These are phyloP conservation scores for Sebastes miniatus DNA, from an alignment of 2,797 vertebrate genomes.

Conservation along the genomic window DNA sequence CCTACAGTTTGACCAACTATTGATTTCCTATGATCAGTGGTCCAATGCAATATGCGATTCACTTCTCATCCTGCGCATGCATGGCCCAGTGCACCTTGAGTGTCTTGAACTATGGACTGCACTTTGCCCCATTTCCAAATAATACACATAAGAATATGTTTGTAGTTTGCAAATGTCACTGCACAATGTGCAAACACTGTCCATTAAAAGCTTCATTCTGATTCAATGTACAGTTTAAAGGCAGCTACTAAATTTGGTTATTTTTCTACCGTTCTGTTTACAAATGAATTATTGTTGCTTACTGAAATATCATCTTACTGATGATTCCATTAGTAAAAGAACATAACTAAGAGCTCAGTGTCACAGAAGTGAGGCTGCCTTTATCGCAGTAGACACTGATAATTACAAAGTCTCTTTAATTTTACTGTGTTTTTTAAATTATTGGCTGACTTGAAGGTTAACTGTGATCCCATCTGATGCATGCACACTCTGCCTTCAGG, in stretches of 20 bases:
- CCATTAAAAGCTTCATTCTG: neutral
- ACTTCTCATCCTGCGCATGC: neutral
- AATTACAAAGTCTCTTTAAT: conserved; percentile 47
- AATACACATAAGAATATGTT: neutral
- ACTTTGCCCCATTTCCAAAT: neutral
- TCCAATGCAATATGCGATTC: neutral
- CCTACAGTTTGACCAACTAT: rapidly evolving
- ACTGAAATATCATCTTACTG: neutral
- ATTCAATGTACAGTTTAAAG: neutral
- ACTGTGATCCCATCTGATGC: conserved; percentile 86
- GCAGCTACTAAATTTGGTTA: neutral
- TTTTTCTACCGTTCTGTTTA: neutral
- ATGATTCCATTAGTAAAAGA: conserved; percentile 10
- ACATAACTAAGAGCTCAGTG: conserved; percentile 22
- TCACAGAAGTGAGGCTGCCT: conserved; percentile 45
- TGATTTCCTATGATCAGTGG: neutral
- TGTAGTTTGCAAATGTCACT: conserved; percentile 29
- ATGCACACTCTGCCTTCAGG: conserved; percentile 80
- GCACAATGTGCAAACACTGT: neutral
- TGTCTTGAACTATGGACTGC: neutral
- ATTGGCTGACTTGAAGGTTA: conserved; percentile 93
- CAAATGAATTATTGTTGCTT: neutral
- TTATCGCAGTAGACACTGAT: conserved; percentile 72
- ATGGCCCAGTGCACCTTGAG: neutral
- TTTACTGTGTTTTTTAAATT: conserved; percentile 79